Percentiles rank a stretch among this genome's conserved stretches.
phyloP scores from a whole-genome alignment of 2,888 invertebrate species.

The Eristalinus sepulchralis region DNA sequence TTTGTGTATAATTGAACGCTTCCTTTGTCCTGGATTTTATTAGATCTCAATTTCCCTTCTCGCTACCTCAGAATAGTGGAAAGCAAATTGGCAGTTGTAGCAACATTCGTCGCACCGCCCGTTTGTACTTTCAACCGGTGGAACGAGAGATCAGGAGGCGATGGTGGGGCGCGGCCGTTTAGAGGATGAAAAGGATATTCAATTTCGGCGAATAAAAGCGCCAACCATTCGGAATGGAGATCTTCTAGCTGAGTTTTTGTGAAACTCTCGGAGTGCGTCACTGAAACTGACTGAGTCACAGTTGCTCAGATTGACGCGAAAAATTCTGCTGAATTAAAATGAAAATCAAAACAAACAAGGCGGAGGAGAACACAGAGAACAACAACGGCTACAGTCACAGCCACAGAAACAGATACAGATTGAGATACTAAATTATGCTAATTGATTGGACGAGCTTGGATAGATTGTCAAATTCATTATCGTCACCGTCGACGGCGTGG shows the following conservation, averaged over 20 bases:
- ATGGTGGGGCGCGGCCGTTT: conserved; percentile 1
- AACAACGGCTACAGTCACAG: neutral
- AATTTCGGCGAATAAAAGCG: conserved; percentile 53
- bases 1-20: conserved; percentile 68
- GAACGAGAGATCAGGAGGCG: neutral
- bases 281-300: neutral
- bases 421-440: conserved; percentile 36
- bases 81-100: conserved; percentile 49
- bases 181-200: conserved; percentile 45
- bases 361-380: neutral
- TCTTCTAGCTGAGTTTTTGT: neutral
- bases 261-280: neutral
- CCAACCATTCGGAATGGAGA: conserved; percentile 60
- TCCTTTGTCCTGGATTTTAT: conserved; percentile 65
- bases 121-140: neutral
- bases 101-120: conserved; percentile 24
- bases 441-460: conserved; percentile 26
- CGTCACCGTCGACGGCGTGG: neutral
- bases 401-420: neutral
- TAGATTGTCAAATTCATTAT: conserved; percentile 19
- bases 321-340: conserved; percentile 16
- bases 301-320: neutral
- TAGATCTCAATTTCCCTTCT: conserved; percentile 68
- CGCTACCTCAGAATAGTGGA: conserved; percentile 49
- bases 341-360: neutral